Evolutionary conservation across 2,113 vertebrate species (phyloP).

Genomic region (Neogobius melanostomus): DNA sequence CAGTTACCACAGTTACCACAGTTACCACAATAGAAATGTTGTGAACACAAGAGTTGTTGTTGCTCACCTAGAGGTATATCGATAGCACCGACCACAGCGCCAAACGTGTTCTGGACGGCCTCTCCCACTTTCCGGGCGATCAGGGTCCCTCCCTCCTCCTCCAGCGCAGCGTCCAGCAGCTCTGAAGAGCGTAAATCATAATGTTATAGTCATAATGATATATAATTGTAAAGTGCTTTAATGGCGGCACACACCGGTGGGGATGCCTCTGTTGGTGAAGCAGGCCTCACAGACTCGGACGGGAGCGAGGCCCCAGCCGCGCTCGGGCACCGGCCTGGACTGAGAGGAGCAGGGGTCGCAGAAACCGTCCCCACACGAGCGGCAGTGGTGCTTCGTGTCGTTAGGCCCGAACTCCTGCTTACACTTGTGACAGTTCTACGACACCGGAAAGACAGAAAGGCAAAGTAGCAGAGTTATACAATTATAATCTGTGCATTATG

Average conservation of each 20-base stretch:
- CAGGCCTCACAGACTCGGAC: constrained; percentile 94
- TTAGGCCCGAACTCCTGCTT: constrained; percentile 87
- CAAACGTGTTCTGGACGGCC: constrained; percentile 94
- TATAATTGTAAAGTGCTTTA: too few species aligned
- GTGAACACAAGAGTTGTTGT: too few species aligned
- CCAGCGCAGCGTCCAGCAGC: constrained; percentile 81
- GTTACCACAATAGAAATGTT: too few species aligned
- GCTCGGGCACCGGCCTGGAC: constrained; percentile 90
- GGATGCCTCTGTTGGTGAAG: constrained; percentile 84
- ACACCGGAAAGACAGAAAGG: neutral
- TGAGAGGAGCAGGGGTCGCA: constrained; percentile 93
- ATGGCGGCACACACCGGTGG: constrained; percentile 72
- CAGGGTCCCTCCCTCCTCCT: constrained; percentile 90
- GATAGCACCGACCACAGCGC: constrained; percentile 93
- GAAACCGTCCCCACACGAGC: constrained; percentile 96
- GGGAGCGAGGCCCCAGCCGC: constrained; percentile 92
- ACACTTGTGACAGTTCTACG: constrained; percentile 90
- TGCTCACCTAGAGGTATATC: constrained; percentile 94
- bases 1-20: too few species aligned
- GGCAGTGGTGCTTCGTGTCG: constrained; percentile 96
- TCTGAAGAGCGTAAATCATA: constrained; percentile 64
- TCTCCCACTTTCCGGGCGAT: constrained; percentile 97
- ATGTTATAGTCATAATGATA: too few species aligned
- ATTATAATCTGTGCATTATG: neutral
- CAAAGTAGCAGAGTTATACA: rapidly evolving